Conservation (phyloP, 2,888 invertebrate genomes). For the Acanthoscelides obtectus region DNA sequence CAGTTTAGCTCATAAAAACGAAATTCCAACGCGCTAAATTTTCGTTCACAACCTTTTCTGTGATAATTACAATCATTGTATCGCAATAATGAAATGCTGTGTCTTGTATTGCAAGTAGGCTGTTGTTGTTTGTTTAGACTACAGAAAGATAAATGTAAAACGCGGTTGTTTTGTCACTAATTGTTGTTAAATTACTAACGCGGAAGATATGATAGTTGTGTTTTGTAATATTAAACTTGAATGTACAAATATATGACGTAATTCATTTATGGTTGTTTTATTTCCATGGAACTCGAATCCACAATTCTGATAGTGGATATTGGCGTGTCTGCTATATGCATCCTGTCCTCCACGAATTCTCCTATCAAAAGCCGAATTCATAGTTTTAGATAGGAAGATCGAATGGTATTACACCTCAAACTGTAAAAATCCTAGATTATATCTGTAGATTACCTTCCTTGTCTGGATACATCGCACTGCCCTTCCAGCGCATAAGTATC, state of each 20-base stretch:
- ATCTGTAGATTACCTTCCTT: too few relatives aligned
- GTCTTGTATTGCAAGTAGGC: constrained; percentile 47
- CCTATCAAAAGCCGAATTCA: too few relatives aligned
- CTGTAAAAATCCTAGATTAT: too few relatives aligned
- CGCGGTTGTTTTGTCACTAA: constrained; percentile 11
- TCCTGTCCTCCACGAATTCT: too few relatives aligned
- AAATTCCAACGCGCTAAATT: background rate
- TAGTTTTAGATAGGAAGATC: too few relatives aligned
- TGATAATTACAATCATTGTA: constrained; percentile 50
- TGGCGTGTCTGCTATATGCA: too few relatives aligned
- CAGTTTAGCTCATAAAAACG: background rate
- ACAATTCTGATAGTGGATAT: too few relatives aligned
- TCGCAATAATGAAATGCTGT: constrained; percentile 49
- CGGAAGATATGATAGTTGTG: constrained; percentile 27
- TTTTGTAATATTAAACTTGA: constrained; percentile 31
- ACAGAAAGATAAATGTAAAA: constrained; percentile 11
- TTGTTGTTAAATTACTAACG: constrained; percentile 29
- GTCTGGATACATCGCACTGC: too few relatives aligned
- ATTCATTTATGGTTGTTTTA: background rate
- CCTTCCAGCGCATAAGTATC: too few relatives aligned
- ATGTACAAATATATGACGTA: constrained; percentile 6
- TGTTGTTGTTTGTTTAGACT: constrained; percentile 38
- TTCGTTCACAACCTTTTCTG: constrained; percentile 44
- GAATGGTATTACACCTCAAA: too few relatives aligned
- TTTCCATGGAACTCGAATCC: too few relatives aligned